Evolutionary conservation across 2,888 invertebrate species (phyloP), one percentile per base, ranked within the genome.

Genomic region (Corythucha ciliata): DNA sequence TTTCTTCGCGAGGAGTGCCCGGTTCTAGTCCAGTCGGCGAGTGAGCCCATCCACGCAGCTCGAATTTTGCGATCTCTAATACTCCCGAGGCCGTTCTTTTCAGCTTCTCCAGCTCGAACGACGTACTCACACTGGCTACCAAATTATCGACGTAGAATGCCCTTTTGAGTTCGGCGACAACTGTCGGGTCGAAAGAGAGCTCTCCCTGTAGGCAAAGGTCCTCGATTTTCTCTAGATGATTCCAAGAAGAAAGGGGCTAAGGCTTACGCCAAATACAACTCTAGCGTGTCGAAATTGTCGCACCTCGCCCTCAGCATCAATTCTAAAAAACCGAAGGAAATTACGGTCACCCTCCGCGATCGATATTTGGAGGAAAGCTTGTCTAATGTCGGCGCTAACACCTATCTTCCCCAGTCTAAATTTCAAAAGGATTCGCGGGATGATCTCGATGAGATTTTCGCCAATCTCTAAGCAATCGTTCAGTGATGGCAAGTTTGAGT

Each of bases 311-410:
- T 45, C 25, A 6, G 45, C 14, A 25, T 44, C 42, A 6, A n/a
- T n/a, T 58, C 57, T 56, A 61, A 62, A 62, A 5, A 65, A 51
- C 40, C 58, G 27, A 1, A 64, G 45, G 49, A 53, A 63, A 42
- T 63, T 55, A 41, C 65, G 42, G 39, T 66, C 63, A 6, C 53
- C 32, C 50, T 54, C 27, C 5, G 52, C 20, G 1, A 63, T 22
- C 27, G 51, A 53, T n/a, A 65, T 63, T 56, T 63, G 63, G 14
- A 63, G 52, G 53, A 66, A 66, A 1, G 63, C n/a, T n/a, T n/a
- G n/a, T 14, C 55, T 27, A 4, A 66, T 64, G 52, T 60, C 58
- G 0, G 56, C 45, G 12, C 52, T 16, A 6, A 55, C 54, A 18
- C 58, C 61, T n/a, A 49, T 25, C 22, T 26, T 44, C 12, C 49